Percentiles rank a stretch among this genome's conserved stretches.
Evolutionary conservation across 1,140 invertebrate genomes (phyloP).

Genomic region (Drosophila rufa): DNA sequence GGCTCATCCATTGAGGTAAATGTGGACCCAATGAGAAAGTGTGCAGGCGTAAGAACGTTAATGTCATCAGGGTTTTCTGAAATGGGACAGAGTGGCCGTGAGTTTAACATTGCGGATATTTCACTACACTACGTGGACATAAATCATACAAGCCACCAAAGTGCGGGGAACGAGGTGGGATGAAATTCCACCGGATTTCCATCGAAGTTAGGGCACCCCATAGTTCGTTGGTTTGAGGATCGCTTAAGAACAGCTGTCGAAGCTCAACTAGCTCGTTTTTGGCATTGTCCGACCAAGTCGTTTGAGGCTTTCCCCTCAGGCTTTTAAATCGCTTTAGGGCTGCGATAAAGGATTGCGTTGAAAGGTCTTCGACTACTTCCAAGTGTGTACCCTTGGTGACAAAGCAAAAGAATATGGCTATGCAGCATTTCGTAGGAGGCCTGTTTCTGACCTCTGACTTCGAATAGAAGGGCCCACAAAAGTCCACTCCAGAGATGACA

Average conservation of each 20-base stretch:
- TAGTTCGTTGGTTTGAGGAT: background rate
- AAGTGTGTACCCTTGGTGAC: slow-evolving; percentile 1
- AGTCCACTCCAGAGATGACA: background rate
- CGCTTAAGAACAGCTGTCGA: background rate
- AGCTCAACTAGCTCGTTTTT: background rate
- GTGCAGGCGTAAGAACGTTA: background rate
- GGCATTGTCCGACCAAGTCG: no score
- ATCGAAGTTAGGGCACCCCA: background rate
- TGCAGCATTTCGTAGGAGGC: slow-evolving; percentile 1
- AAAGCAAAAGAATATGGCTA: slow-evolving; percentile 2
- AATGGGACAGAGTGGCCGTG: slow-evolving; percentile 13
- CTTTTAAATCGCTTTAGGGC: slow-evolving; percentile 1
- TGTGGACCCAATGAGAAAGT: slow-evolving; percentile 5
- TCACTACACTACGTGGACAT: background rate
- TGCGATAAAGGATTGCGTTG: background rate
- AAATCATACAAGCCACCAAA: slow-evolving; percentile 4
- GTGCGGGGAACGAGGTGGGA: background rate
- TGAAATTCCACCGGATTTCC: slow-evolving; percentile 1
- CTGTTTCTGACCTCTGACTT: background rate
- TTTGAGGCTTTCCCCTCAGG: background rate
- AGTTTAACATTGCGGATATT: slow-evolving; percentile 14
- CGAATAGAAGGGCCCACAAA: background rate
- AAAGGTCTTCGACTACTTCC: background rate
- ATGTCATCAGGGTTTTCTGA: slow-evolving; percentile 14
- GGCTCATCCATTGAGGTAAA: background rate